Conservation (phyloP, 1,140 invertebrate species). For the Dendrolimus kikuchii region DNA sequence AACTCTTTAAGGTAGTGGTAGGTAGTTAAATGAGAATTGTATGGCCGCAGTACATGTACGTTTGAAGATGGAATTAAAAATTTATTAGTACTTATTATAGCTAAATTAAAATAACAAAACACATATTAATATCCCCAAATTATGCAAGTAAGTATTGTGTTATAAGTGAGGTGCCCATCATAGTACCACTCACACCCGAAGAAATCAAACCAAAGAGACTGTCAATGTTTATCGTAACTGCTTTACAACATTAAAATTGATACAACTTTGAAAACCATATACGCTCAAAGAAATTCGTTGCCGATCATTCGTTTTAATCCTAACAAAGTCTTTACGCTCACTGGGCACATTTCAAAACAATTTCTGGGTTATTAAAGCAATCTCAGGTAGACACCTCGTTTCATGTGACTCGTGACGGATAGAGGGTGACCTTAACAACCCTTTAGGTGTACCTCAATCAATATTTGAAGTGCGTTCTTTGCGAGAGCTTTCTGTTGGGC, state of each 20-base stretch:
- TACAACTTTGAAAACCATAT: conserved; percentile 40
- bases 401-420: conserved; percentile 6
- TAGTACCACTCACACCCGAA: too few relatives aligned
- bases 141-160: too few relatives aligned
- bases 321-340: conserved; percentile 59
- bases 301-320: conserved; percentile 48
- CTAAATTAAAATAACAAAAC: too few relatives aligned
- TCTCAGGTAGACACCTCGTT: conserved; percentile 25
- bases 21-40: too few relatives aligned
- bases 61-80: too few relatives aligned
- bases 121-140: too few relatives aligned
- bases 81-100: too few relatives aligned
- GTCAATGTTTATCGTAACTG: too few relatives aligned
- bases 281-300: conserved; percentile 20
- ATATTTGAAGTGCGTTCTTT: conserved; percentile 28
- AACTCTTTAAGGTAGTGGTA: too few relatives aligned
- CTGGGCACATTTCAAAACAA: conserved; percentile 60
- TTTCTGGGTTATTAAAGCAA: conserved; percentile 61
- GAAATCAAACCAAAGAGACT: too few relatives aligned
- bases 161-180: too few relatives aligned
- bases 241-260: neutral
- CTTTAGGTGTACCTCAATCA: conserved; percentile 35
- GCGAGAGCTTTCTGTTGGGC: conserved; percentile 6
- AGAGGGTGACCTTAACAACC: conserved; percentile 9
- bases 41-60: too few relatives aligned